phyloP scores from a whole-genome alignment of 2,797 vertebrate genomes.

The Peromyscus aztecus region DNA sequence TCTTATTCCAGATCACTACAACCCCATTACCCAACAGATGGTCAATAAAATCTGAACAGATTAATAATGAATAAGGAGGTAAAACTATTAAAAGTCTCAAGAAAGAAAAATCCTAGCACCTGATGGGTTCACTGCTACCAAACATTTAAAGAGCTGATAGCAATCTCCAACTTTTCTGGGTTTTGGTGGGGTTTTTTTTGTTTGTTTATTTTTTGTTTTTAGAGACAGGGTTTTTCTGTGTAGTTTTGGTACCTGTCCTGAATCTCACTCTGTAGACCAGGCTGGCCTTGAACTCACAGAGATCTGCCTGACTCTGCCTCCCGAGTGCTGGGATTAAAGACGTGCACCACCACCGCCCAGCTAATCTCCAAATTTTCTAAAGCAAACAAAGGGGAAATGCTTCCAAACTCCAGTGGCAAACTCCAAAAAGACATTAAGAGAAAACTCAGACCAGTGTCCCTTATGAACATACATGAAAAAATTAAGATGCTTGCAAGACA shows the following conservation, averaged over 20 bases:
- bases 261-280: no score
- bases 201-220: no score
- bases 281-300: no score
- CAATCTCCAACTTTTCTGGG: neutral
- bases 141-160: neutral
- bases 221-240: no score
- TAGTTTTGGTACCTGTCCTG: no score
- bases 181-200: no score
- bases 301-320: no score
- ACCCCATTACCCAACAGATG: neutral
- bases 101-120: neutral
- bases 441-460: neutral
- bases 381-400: neutral
- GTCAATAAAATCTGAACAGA: neutral
- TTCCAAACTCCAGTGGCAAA: neutral
- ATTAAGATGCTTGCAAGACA: neutral
- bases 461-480: neutral
- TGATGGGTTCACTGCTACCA: neutral
- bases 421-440: neutral
- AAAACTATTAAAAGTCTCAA: neutral
- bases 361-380: neutral
- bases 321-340: no score
- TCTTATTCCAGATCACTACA: neutral
- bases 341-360: no score
- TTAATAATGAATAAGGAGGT: neutral